phyloP scores from a whole-genome alignment of 2,888 invertebrate genomes.

The Trissoscelio sp. region DNA sequence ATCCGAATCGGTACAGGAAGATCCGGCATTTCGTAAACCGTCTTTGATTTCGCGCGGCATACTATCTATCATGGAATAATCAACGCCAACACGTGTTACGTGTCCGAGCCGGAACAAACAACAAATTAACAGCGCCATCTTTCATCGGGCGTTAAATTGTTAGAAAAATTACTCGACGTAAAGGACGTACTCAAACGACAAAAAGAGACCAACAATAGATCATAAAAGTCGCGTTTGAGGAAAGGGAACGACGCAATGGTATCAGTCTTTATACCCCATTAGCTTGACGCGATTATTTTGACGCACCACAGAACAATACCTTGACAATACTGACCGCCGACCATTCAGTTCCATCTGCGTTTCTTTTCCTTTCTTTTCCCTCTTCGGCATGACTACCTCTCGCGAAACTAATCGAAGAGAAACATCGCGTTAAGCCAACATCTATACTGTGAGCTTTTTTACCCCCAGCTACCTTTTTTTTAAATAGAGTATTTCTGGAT shows the following conservation, averaged over 20 bases:
- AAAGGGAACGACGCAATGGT: conserved; percentile 78
- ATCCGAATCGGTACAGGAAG: conserved; percentile 45
- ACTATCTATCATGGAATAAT: conserved; percentile 48
- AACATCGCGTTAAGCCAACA: conserved; percentile 51
- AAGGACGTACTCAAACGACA: too few species aligned
- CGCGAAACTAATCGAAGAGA: conserved; percentile 65
- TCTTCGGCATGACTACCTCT: conserved; percentile 61
- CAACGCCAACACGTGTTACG: conserved; percentile 60
- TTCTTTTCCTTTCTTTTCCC: conserved; percentile 64
- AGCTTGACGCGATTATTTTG: conserved; percentile 80
- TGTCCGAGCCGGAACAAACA: conserved; percentile 44
- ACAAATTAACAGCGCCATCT: conserved; percentile 35
- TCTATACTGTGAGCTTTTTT: neutral
- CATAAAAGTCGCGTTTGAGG: neutral
- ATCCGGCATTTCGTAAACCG: conserved; percentile 37
- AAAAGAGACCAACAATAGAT: neutral
- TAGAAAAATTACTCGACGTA: neutral
- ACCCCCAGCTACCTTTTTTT: too few species aligned
- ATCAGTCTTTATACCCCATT: conserved; percentile 83
- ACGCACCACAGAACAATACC: conserved; percentile 79
- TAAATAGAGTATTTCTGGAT: conserved; percentile 22
- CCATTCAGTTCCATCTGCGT: conserved; percentile 65
- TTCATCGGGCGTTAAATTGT: conserved; percentile 17
- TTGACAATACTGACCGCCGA: conserved; percentile 79
- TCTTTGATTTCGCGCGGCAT: conserved; percentile 10